phyloP scores from a whole-genome alignment of 2,888 invertebrate species.

The Xylocampa areola region DNA sequence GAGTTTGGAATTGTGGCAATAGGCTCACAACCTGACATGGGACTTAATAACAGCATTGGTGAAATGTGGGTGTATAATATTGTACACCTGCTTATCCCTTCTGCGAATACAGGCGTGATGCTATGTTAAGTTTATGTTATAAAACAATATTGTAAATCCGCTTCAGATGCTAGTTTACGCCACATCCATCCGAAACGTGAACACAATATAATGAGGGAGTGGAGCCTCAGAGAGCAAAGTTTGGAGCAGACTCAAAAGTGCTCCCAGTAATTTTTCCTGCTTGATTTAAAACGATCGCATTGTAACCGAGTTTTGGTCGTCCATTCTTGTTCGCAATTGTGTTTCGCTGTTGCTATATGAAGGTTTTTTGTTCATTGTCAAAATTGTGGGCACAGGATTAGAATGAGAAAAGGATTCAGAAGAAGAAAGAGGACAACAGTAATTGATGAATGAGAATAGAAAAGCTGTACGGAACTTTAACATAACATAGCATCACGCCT shows the following conservation, averaged over 20 bases:
- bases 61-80: no score
- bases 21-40: no score
- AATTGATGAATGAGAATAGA: not conserved
- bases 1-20: no score
- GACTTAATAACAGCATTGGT: no score
- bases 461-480: no score
- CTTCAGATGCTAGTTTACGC: slow-evolving; percentile 15
- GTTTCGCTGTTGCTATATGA: slow-evolving; percentile 38
- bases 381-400: not conserved
- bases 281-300: slow-evolving; percentile 83
- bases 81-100: no score
- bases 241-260: slow-evolving; percentile 83
- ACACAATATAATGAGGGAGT: slow-evolving; percentile 85
- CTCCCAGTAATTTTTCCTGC: slow-evolving; percentile 84
- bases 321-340: slow-evolving; percentile 54
- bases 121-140: no score
- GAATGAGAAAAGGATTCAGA: no score
- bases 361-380: slow-evolving; percentile 9
- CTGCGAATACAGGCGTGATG: no score
- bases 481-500: no score
- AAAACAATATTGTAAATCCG: not conserved
- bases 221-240: slow-evolving; percentile 78
- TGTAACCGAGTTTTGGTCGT: slow-evolving; percentile 75
- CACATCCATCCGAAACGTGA: slow-evolving; percentile 75
- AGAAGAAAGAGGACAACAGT: not conserved